A percentile compares a stretch with the other conserved stretches of the same genome.
Evolutionary conservation across 2,797 vertebrate species (phyloP).

Genomic region (Masticophis lateralis): DNA sequence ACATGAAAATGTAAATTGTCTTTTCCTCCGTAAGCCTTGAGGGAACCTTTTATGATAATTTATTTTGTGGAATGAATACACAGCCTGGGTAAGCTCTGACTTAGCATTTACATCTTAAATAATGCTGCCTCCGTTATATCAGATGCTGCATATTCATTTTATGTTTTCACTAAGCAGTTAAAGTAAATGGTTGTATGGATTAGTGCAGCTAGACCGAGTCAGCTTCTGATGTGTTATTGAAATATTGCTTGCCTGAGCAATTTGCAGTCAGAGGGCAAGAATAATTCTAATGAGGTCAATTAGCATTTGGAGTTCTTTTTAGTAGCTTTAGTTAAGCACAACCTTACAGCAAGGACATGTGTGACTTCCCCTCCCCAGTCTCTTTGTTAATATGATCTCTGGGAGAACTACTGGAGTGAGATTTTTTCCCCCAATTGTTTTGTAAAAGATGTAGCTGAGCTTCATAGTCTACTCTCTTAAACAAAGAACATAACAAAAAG

Average conservation of each 20-base stretch:
- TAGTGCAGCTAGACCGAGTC: slow-evolving; percentile 23
- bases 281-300: slow-evolving; percentile 11
- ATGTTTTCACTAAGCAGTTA: slow-evolving; percentile 15
- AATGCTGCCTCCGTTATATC: slow-evolving; percentile 6
- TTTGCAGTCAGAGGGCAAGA: not conserved
- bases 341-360: slow-evolving; percentile 29
- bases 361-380: not conserved
- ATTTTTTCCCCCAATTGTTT: slow-evolving; percentile 20
- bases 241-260: slow-evolving; percentile 4
- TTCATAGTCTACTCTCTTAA: not conserved
- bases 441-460: not conserved
- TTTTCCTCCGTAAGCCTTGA: not conserved
- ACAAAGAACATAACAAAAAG: not conserved
- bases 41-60: not conserved
- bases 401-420: not conserved
- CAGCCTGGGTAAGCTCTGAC: not conserved
- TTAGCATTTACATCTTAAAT: slow-evolving; percentile 22
- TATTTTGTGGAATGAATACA: not conserved
- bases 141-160: slow-evolving; percentile 23
- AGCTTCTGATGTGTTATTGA: slow-evolving; percentile 19
- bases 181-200: not conserved
- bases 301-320: not conserved
- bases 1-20: not conserved
- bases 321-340: slow-evolving; percentile 25
- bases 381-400: not conserved